Conservation (phyloP, 2,888 invertebrate genomes). For the Dioctria rufipes region DNA sequence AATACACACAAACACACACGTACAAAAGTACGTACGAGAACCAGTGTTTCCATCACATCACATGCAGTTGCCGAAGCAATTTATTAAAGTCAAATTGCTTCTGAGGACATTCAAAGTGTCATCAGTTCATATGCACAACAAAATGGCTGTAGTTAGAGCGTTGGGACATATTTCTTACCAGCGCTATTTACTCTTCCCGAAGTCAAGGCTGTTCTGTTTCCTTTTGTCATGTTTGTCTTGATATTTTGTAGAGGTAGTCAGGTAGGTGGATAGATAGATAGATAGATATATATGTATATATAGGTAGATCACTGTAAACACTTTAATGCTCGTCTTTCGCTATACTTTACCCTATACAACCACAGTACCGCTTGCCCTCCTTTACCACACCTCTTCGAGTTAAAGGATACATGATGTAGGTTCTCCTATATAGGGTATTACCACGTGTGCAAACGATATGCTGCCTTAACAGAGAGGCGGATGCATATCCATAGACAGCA, state of each 20-base stretch:
- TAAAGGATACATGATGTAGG: not conserved
- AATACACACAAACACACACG: too few species aligned
- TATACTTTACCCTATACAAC: not conserved
- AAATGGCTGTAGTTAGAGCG: not conserved
- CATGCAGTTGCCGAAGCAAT: not conserved
- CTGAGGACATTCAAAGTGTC: conserved; percentile 10
- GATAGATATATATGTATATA: too few species aligned
- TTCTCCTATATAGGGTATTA: not conserved
- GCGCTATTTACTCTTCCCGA: conserved; percentile 19
- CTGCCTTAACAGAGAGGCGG: not conserved
- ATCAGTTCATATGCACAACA: conserved; percentile 36
- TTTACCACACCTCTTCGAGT: not conserved
- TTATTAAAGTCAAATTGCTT: conserved; percentile 32
- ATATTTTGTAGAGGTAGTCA: not conserved
- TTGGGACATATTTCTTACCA: not conserved
- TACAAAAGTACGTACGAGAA: too few species aligned
- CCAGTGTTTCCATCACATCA: not conserved
- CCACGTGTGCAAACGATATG: conserved; percentile 19
- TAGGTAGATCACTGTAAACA: conserved; percentile 11
- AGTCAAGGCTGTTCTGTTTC: conserved; percentile 16
- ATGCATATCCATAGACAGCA: conserved; percentile 26
- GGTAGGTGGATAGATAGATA: too few species aligned
- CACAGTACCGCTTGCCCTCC: too few species aligned
- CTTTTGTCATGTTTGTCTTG: conserved; percentile 31
- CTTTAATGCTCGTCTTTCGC: conserved; percentile 22